Conservation (phyloP, 2,888 invertebrate genomes). For the Hypercompe scribonia region DNA sequence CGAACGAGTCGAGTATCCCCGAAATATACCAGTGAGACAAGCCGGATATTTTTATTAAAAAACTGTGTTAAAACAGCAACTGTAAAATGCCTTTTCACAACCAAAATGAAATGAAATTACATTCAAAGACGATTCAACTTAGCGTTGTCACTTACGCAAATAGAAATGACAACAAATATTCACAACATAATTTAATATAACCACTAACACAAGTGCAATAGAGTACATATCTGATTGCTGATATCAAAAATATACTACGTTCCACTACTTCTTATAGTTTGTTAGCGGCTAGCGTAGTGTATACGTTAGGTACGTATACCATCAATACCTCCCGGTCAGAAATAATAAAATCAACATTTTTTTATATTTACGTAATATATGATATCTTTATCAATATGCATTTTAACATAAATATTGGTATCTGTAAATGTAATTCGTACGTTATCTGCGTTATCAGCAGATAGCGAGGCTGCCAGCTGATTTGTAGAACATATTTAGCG, state of each 20-base stretch:
- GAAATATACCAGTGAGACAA: too few relatives aligned
- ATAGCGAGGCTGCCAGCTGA: slow-evolving; percentile 13
- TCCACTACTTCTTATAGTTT: background rate
- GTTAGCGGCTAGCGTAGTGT: background rate
- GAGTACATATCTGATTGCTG: background rate
- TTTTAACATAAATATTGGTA: slow-evolving; percentile 27
- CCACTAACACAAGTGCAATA: background rate
- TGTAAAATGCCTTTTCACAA: background rate
- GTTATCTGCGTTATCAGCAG: slow-evolving; percentile 19
- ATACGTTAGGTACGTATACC: background rate
- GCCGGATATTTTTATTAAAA: too few relatives aligned
- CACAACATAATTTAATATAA: background rate
- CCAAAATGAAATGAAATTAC: background rate
- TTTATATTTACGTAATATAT: slow-evolving; percentile 9
- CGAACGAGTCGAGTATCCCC: too few relatives aligned
- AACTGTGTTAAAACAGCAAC: background rate
- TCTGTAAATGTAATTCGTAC: slow-evolving; percentile 17
- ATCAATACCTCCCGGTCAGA: background rate
- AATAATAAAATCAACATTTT: slow-evolving; percentile 3
- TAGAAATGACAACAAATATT: background rate
- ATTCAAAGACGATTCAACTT: background rate
- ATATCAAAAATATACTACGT: background rate
- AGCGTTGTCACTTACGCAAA: background rate
- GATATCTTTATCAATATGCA: slow-evolving; percentile 18
- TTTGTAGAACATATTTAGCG: background rate